Evolutionary conservation across 2,113 vertebrate genomes (phyloP).

Genomic region (Podocnemis expansa): DNA sequence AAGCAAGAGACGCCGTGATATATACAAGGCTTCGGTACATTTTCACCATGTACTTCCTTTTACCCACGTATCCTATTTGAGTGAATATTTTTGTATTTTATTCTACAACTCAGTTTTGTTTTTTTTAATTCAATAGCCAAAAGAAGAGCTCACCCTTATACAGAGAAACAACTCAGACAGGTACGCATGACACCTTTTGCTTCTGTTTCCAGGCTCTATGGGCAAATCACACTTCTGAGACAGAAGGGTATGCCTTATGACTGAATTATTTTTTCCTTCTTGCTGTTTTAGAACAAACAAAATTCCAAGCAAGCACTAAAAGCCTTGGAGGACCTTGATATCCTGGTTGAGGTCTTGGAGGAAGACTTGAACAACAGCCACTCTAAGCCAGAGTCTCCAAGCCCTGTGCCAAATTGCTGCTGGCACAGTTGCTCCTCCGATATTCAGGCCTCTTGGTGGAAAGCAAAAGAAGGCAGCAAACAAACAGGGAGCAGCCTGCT

Average conservation of each 20-base stretch:
- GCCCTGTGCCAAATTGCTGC: background rate
- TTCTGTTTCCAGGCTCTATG: slow-evolving; percentile 31
- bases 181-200: slow-evolving; percentile 66
- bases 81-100: accelerated
- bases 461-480: background rate
- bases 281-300: slow-evolving; percentile 73
- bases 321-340: slow-evolving; percentile 85
- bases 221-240: slow-evolving; percentile 26
- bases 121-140: slow-evolving; percentile 68
- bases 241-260: slow-evolving; percentile 57
- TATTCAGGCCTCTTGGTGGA: background rate
- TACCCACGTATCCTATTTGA: accelerated
- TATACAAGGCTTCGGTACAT: background rate
- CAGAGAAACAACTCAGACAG: slow-evolving; percentile 60
- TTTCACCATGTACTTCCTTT: background rate
- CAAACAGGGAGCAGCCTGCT: background rate
- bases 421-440: background rate
- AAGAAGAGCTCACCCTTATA: slow-evolving; percentile 77
- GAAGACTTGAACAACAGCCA: slow-evolving; percentile 81
- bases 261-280: background rate
- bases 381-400: background rate
- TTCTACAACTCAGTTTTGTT: background rate
- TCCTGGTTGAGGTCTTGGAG: slow-evolving; percentile 88
- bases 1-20: background rate
- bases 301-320: slow-evolving; percentile 35